Percentiles rank a stretch among this genome's conserved stretches.
Evolutionary conservation across 2,797 vertebrate genomes (phyloP).

Genomic region (Sardinella longiceps): DNA sequence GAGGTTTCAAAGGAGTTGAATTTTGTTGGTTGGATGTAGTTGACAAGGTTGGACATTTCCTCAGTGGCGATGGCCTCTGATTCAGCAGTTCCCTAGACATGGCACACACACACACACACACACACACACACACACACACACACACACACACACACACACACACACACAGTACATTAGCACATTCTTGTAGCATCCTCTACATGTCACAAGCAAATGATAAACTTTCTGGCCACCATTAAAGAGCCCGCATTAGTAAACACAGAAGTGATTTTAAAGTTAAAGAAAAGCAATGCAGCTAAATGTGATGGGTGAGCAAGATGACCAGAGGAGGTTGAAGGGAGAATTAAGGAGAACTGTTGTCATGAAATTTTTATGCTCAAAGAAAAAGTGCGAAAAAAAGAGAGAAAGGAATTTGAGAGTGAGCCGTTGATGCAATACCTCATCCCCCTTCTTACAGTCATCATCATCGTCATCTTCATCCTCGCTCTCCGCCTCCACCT

Average conservation of each 20-base stretch:
- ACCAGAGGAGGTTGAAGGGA: neutral
- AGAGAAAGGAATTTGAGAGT: neutral
- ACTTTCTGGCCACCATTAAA: neutral
- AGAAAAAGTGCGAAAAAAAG: neutral
- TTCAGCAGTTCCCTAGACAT: slow-evolving; percentile 87
- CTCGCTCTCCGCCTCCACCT: slow-evolving; percentile 94
- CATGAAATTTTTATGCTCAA: neutral
- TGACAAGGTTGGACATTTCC: slow-evolving; percentile 99
- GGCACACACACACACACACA: slow-evolving; percentile 32
- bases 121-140: slow-evolving; percentile 2
- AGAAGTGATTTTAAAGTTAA: neutral
- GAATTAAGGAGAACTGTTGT: neutral
- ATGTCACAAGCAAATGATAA: neutral
- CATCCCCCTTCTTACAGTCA: slow-evolving; percentile 93
- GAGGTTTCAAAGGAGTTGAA: slow-evolving; percentile 96
- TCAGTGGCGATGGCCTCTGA: slow-evolving; percentile 94
- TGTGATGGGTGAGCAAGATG: neutral
- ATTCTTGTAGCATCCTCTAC: neutral
- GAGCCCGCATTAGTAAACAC: neutral
- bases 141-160: neutral
- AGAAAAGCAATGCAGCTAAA: neutral
- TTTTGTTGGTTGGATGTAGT: slow-evolving; percentile 97
- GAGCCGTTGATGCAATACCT: slow-evolving; percentile 64
- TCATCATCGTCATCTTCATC: slow-evolving; percentile 94
- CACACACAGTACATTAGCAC: neutral